Base-by-base conservation (phyloP, 2,888 invertebrate genomes). In the Hololepta plana region DNA sequence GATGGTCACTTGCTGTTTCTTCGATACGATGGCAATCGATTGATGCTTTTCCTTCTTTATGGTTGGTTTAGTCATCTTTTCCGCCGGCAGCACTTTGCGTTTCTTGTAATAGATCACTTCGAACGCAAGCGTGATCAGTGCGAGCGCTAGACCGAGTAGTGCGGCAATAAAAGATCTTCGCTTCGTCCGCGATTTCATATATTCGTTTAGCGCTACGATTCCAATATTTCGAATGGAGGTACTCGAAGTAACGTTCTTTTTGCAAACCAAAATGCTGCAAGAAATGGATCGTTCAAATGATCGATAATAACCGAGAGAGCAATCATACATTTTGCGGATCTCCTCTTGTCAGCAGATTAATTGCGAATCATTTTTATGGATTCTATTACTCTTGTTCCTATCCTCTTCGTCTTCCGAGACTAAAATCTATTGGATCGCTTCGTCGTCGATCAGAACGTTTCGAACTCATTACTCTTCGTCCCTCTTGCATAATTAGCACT, bases 111-210 rank as follows among this genome's bases (percentile, higher is more conserved):
- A 84, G 31, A 80, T 59, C 0, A 88, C 76, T 52, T 88, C 88
- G 40, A 72, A 71, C 0, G 69, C 75, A 10, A 90, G 51, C 0
- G 85, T 84, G 1, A 84, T 48, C 77, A 88, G 80, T 0, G 88
- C 87, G 26, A 88, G 45, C 0, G 75, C 74, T 3, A 88, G 51
- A 0, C 88, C 88, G 45, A 82, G 79, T 0, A 87, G 55, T 0
- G 87, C 87, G 0, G 87, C 87, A 36, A 88, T 87, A 45, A 88
- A 88, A 1, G 88, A 35, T 85, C 82, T 29, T 82, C 79, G 0
- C 69, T 67, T 27, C 70, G 69, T 0, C 71, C 67, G 38, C 85
- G 87, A 3, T 64, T 55, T 3, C 71, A 71, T 29, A 70, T 62
- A 0, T 64, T 55, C 0, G 80, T 68, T n/a, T n/a, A n/a, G n/a